These are phyloP conservation scores for Barnardius zonarius DNA, from an alignment of 2,113 vertebrate species.

Conservation along the genomic window DNA sequence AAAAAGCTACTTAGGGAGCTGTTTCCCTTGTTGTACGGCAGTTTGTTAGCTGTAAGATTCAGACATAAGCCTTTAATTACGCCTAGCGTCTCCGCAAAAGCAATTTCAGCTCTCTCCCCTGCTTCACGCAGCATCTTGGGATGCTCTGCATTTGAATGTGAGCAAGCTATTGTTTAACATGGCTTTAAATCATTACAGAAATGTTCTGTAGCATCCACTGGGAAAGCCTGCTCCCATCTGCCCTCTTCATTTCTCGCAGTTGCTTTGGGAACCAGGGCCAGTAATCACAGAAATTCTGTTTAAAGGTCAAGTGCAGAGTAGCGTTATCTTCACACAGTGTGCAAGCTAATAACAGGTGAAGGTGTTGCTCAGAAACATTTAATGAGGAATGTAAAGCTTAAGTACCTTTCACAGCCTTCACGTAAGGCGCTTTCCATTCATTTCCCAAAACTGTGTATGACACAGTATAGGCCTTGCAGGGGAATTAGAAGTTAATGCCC, in stretches of 20 bases:
- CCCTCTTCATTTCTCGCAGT: background rate
- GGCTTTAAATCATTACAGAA: slow-evolving; percentile 41
- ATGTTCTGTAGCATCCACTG: slow-evolving; percentile 1
- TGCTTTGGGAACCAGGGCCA: background rate
- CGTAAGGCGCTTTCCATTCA: background rate
- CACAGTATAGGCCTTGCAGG: background rate
- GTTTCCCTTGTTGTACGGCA: slow-evolving; percentile 4
- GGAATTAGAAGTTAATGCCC: background rate
- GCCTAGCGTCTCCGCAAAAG: background rate
- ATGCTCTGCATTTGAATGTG: slow-evolving; percentile 13
- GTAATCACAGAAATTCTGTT: background rate
- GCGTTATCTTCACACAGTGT: background rate
- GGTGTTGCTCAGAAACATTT: background rate
- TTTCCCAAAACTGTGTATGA: background rate
- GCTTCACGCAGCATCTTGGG: background rate
- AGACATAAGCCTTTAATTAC: slow-evolving; percentile 52
- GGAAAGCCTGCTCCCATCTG: slow-evolving; percentile 30
- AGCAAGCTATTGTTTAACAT: slow-evolving; percentile 26
- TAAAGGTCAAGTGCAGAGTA: slow-evolving; percentile 3
- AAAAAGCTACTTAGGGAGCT: slow-evolving; percentile 19
- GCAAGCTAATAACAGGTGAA: background rate
- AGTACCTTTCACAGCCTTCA: background rate
- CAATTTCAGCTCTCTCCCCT: slow-evolving; percentile 19
- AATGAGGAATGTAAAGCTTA: background rate
- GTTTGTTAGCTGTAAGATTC: slow-evolving; percentile 32